Evolutionary conservation across 2,888 invertebrate species (phyloP), one percentile per base, ranked within the genome.

Genomic region (Lycia hirtaria): DNA sequence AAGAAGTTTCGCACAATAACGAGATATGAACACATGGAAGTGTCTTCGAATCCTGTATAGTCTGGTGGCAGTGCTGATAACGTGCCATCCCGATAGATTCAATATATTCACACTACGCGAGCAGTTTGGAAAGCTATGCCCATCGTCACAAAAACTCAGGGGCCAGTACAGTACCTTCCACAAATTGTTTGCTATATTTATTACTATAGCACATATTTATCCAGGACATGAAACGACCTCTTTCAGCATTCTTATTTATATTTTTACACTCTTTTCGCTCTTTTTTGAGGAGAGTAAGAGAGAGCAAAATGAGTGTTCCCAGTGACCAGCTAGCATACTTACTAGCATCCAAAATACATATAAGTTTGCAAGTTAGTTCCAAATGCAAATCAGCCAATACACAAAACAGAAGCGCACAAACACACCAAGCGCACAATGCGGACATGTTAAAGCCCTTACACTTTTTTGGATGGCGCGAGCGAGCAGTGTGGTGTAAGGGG

Each of bases 401-500:
- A 73, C 58, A 69, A 64, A n/a, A 67, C 57, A 44, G 47, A 15
- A 64, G 65, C 64, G 63, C 67, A 69, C 64, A 72, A 10, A 74
- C 64, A 67, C 62, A 72, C 54, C 64, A 75, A 71, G 68, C 75
- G 20, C 47, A 59, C 71, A 71, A 79, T 78, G 76, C 75, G 72
- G 71, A 78, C 72, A 79, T 78, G 84, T 85, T 85, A 80, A 80
- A 76, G 73, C 76, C 88, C 95, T 95, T 95, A 95, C 95, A 93
- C 93, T 94, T 88, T 93, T 93, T 80, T 94, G 93, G 78, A 94
- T 93, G 86, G 95, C 95, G 86, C 94, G 93, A 85, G 94, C 93
- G 86, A 94, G 94, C 87, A 94, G 93, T 85, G 94, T 94, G 81
- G 94, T 93, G 89, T 94, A 94, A 80, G 92, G 93, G 74, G 94